Conservation (phyloP, 2,888 invertebrate species). For the Agrotis segetum region DNA sequence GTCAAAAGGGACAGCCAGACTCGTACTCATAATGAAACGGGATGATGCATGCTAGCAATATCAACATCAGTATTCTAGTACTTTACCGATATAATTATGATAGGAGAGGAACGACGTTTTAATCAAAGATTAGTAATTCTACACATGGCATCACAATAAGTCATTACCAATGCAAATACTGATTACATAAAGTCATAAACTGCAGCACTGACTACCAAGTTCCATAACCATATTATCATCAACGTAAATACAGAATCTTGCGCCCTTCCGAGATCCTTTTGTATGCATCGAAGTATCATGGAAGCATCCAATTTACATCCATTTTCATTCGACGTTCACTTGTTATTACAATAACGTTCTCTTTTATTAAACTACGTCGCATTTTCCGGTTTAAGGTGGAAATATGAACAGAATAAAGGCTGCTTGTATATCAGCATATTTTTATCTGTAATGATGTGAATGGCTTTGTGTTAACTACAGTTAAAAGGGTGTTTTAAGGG, state of each 20-base stretch:
- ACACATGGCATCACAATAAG: slow-evolving; percentile 1
- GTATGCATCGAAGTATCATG: slow-evolving; percentile 42
- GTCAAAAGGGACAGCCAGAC: too few species aligned
- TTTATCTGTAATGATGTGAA: slow-evolving; percentile 23
- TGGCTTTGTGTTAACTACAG: neutral
- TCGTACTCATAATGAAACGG: too few species aligned
- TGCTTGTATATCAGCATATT: slow-evolving; percentile 33
- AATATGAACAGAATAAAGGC: slow-evolving; percentile 40
- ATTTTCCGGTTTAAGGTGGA: slow-evolving; percentile 21
- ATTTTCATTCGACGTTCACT: slow-evolving; percentile 38
- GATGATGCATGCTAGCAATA: too few species aligned
- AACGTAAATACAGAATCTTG: slow-evolving; percentile 14
- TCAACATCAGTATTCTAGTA: too few species aligned
- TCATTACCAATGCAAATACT: slow-evolving; percentile 24
- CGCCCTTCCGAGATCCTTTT: slow-evolving; percentile 15
- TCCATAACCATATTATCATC: slow-evolving; percentile 1
- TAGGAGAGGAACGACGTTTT: neutral
- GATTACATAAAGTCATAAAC: neutral
- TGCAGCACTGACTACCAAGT: neutral
- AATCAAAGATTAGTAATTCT: neutral
- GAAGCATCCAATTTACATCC: slow-evolving; percentile 47
- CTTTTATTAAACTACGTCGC: slow-evolving; percentile 25
- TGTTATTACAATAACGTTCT: slow-evolving; percentile 39
- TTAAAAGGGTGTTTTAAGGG: neutral
- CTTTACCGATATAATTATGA: too few species aligned